Base-by-base conservation (phyloP, 2,888 invertebrate species). In the Liopterus haemorrhoidalis region DNA sequence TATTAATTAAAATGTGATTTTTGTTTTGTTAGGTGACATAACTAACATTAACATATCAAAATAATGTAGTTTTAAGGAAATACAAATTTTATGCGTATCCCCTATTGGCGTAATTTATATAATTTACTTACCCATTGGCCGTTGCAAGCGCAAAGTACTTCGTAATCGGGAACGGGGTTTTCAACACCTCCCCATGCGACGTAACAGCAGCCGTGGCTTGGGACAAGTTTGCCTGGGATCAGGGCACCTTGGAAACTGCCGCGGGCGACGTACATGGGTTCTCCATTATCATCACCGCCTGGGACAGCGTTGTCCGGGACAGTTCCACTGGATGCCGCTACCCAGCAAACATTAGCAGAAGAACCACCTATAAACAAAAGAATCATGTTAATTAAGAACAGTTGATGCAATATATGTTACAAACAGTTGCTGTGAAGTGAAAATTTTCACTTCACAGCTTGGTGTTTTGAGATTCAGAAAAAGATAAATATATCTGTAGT, bases 121-220 rank as follows among this genome's bases (percentile, higher is more conserved):
- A 22, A 9, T 5, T 22, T 22, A 35, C 27, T 25, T 33, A 61
- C 43, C 69, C 69, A 69, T 36, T 58, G 61, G 6, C 68, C 69
- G 35, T 56, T 56, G 54, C 65, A 69, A 41, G 67, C 68, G 54
- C 67, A 68, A 2, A 64, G 54, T 4, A 66, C 82, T 70, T 89
- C 82, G 63, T 86, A 87, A 27, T 80, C 73, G 22, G 65, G 58
- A 57, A 81, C 80, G 11, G 73, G 74, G 58, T 85, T 80, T 55
- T 84, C 82, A 9, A 65, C 72, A 9, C 86, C 85, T 14, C 87
- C 88, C 83, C 85, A 91, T 14, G 90, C 67, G 9, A 89, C 66
- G 58, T 81, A 88, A 49, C 78, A 79, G 0, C 75, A 70, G 6
- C 80, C 79, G 58, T 84, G 80, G 9, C 82, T 78, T 4, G 83